Base-by-base conservation (phyloP, 2,797 vertebrate genomes). In the Myripristis jacobus region DNA sequence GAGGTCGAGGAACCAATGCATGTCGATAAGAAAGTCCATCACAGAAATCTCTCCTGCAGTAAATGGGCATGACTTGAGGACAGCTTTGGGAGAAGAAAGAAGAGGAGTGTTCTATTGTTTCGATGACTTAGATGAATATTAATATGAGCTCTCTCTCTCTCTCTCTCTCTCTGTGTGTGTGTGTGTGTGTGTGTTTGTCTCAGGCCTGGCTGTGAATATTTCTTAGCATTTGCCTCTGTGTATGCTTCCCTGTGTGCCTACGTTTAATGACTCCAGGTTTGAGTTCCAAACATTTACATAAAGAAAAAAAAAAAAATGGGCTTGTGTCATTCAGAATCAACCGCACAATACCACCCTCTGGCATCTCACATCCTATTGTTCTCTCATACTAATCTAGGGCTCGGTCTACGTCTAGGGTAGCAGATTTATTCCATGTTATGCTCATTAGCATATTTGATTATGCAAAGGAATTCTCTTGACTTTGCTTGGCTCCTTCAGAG, bases 371-470 rank as follows among this genome's bases (percentile, higher is more conserved):
- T 15, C 55, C 78, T 24, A 84, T 90, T 92, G 90, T 92, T 89
- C 59, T 75, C 56, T 66, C 3, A 55, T 72, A 50, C 44, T 89
- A 86, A 90, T 90, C 82, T 78, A 13, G 21, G 47, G 51, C 73
- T 81, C 11, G 11, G 53, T 13, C 44, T 38, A 2, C 16, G 13
- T 70, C 56, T 81, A 56, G 6, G 25, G 78, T 66, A 22, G 70
- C 59, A 27, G 68, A 88, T 81, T 86, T 76, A 81, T 81, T 78
- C 77, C 71, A 70, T 69, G 74, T 87, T 61, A 48, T 58, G 55
- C 65, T 58, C 69, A 87, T 90, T 88, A 80, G 72, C 87, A 93
- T 88, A 73, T 87, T 87, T 92, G 86, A 93, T 92, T 93, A 91
- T 90, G 87, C 85, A 88, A 83, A 89, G 75, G 69, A 68, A 87